Percentiles rank a stretch among this genome's conserved stretches.
Evolutionary conservation across 2,797 vertebrate species (phyloP).

Genomic region (Bradypodion ventrale): DNA sequence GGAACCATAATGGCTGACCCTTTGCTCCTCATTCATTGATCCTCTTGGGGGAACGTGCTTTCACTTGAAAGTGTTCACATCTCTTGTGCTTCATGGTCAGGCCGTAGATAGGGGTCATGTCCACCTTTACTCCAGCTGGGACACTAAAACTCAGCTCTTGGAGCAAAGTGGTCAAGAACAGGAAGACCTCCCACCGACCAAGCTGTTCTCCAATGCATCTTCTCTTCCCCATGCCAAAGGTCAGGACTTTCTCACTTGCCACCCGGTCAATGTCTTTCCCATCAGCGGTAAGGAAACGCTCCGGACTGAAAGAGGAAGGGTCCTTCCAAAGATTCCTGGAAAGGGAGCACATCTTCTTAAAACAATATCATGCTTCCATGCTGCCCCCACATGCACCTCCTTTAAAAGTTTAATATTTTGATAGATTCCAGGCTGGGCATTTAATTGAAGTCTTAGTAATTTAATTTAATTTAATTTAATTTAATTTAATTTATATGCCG

Average conservation of each 20-base stretch:
- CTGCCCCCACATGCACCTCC: no score
- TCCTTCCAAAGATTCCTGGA: slow-evolving; percentile 85
- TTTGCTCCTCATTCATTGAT: slow-evolving; percentile 49
- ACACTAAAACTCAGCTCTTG: slow-evolving; percentile 83
- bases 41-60: slow-evolving; percentile 51
- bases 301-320: slow-evolving; percentile 80
- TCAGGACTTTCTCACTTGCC: slow-evolving; percentile 80
- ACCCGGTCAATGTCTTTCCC: slow-evolving; percentile 77
- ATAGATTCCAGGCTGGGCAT: no score
- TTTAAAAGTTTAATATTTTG: no score
- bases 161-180: slow-evolving; percentile 87
- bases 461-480: no score
- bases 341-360: not conserved
- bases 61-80: slow-evolving; percentile 77
- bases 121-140: slow-evolving; percentile 70
- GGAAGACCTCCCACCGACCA: slow-evolving; percentile 83
- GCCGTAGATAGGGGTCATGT: slow-evolving; percentile 85
- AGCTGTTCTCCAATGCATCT: slow-evolving; percentile 86
- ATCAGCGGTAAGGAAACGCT: slow-evolving; percentile 83
- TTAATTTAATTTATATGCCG: no score
- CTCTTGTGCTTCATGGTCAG: slow-evolving; percentile 84
- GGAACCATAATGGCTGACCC: no score
- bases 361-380: no score
- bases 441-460: no score
- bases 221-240: slow-evolving; percentile 87